Percentiles rank a stretch among this genome's conserved stretches.
These are phyloP conservation scores for Paracyclopina nana DNA, from an alignment of 1,140 invertebrate species.

Conservation along the genomic window DNA sequence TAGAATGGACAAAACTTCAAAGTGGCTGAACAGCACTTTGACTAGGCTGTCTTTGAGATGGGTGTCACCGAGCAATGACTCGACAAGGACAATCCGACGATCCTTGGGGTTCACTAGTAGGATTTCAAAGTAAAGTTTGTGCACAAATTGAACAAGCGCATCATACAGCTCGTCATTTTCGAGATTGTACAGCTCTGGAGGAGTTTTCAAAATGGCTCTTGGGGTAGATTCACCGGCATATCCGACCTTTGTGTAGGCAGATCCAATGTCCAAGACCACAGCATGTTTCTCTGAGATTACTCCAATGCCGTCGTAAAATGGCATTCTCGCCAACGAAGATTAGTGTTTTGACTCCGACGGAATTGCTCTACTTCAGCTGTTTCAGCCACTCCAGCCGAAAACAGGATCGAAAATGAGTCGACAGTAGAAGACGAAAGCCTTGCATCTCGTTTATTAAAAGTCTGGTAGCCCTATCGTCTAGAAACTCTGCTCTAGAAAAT, in stretches of 20 bases:
- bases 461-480: too few relatives aligned
- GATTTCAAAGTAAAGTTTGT: slow-evolving; percentile 66
- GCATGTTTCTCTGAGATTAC: slow-evolving; percentile 63
- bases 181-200: slow-evolving; percentile 48
- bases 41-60: slow-evolving; percentile 63
- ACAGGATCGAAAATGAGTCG: too few relatives aligned
- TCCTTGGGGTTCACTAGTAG: slow-evolving; percentile 80
- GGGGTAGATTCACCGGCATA: slow-evolving; percentile 49
- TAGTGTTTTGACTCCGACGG: too few relatives aligned
- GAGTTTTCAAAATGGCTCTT: slow-evolving; percentile 59
- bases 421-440: too few relatives aligned
- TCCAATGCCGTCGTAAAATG: slow-evolving; percentile 50
- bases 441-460: too few relatives aligned
- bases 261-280: slow-evolving; percentile 73
- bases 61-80: slow-evolving; percentile 63
- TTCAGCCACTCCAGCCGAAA: too few relatives aligned
- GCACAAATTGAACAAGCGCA: slow-evolving; percentile 67
- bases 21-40: slow-evolving; percentile 74
- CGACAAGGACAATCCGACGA: slow-evolving; percentile 64
- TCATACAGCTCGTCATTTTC: slow-evolving; percentile 56
- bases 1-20: slow-evolving; percentile 51
- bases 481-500: too few relatives aligned
- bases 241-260: slow-evolving; percentile 73
- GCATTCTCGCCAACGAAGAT: slow-evolving; percentile 28
- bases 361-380: too few relatives aligned